A percentile compares a stretch with the other conserved stretches of the same genome.
Evolutionary conservation across 2,113 vertebrate species (phyloP).

Genomic region (Psettodes erumei): DNA sequence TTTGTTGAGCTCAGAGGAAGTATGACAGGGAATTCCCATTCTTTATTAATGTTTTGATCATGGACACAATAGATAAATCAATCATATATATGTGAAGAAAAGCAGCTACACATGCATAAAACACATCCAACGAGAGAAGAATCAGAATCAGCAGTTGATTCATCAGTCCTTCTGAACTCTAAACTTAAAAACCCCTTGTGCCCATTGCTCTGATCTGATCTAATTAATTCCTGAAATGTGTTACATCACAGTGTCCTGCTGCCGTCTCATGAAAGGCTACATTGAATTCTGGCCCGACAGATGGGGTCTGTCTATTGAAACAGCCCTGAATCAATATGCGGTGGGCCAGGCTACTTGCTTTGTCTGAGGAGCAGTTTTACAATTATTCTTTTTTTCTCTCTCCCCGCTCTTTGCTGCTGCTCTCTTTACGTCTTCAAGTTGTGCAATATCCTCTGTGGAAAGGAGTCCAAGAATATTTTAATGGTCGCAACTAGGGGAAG

Average conservation of each 20-base stretch:
- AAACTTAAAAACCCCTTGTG: background rate
- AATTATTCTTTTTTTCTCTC: constrained; percentile 38
- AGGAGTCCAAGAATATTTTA: constrained; percentile 8
- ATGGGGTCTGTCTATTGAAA: constrained; percentile 64
- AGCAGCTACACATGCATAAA: background rate
- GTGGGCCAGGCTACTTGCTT: constrained; percentile 55
- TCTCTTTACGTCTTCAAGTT: constrained; percentile 16
- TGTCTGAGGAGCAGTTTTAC: constrained; percentile 54
- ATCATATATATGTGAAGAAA: too few species aligned
- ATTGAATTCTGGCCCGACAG: constrained; percentile 59
- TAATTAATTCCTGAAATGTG: constrained; percentile 67
- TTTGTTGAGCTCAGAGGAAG: too few species aligned
- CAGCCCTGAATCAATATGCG: constrained; percentile 71
- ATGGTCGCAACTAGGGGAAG: background rate
- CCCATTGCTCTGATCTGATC: constrained; percentile 49
- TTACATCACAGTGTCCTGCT: constrained; percentile 66
- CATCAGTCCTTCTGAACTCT: constrained; percentile 5
- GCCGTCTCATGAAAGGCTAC: constrained; percentile 67
- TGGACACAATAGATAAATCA: too few species aligned
- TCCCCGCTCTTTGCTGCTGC: background rate
- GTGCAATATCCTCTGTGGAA: constrained; percentile 10
- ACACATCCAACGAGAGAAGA: background rate
- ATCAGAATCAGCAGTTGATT: too few species aligned
- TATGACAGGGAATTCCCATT: too few species aligned
- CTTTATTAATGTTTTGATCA: too few species aligned